Evolutionary conservation across 2,888 invertebrate species (phyloP).

Genomic region (Spilarctia lutea): DNA sequence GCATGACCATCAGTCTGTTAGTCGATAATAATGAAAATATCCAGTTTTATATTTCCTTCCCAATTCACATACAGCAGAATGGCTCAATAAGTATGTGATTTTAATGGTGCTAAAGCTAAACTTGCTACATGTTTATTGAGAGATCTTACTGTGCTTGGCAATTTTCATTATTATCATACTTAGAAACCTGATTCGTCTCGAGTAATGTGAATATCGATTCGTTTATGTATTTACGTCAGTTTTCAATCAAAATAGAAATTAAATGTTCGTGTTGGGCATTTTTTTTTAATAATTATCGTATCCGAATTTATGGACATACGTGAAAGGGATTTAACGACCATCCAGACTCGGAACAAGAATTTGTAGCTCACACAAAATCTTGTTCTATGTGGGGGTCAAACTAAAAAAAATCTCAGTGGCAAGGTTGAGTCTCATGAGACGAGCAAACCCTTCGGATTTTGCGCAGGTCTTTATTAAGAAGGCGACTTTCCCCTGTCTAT

Average conservation of each 20-base stretch:
- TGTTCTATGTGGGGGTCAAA: too few species aligned
- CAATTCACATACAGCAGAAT: conserved; percentile 38
- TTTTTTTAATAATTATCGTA: too few species aligned
- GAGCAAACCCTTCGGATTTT: too few species aligned
- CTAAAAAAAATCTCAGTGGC: too few species aligned
- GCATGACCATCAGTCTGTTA: conserved; percentile 62
- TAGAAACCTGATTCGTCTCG: conserved; percentile 49
- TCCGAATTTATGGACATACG: too few species aligned
- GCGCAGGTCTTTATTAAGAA: conserved; percentile 1
- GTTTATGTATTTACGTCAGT: conserved; percentile 36
- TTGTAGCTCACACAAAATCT: too few species aligned
- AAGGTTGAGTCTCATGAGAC: too few species aligned
- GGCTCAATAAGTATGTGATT: conserved; percentile 50
- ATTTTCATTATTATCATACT: conserved; percentile 55
- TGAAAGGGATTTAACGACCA: too few species aligned
- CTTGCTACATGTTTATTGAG: conserved; percentile 54
- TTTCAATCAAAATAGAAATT: conserved; percentile 37
- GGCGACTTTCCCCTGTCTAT: conserved; percentile 24
- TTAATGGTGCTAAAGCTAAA: conserved; percentile 44
- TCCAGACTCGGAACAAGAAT: too few species aligned
- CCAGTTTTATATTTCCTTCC: conserved; percentile 42
- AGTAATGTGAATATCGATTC: conserved; percentile 39
- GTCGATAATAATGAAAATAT: conserved; percentile 43
- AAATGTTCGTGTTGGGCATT: conserved; percentile 36
- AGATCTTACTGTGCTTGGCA: conserved; percentile 52